These are phyloP conservation scores for Epicauta chinensis DNA, from an alignment of 1,140 invertebrate genomes.

Conservation along the genomic window DNA sequence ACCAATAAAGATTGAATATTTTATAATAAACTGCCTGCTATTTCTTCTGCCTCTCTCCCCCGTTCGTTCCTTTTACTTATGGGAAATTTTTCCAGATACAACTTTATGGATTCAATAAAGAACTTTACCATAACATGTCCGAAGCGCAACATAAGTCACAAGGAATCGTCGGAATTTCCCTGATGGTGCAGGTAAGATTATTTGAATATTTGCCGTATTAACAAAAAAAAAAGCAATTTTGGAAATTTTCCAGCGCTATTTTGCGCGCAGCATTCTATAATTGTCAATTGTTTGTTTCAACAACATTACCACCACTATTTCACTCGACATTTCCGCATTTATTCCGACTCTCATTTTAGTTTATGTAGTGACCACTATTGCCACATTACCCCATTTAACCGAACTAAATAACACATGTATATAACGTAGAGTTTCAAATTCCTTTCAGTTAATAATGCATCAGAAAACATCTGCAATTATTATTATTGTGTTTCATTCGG, in stretches of 20 bases:
- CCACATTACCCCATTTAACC: not conserved
- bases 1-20: too few species aligned
- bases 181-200: constrained; percentile 82
- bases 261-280: not conserved
- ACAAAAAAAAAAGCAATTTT: too few species aligned
- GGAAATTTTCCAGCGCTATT: too few species aligned
- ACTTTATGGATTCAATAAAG: constrained; percentile 91
- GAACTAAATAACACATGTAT: too few species aligned
- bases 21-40: not conserved
- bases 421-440: constrained; percentile 7
- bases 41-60: too few species aligned
- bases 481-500: constrained; percentile 7
- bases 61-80: too few species aligned
- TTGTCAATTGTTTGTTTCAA: constrained; percentile 4
- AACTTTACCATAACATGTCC: constrained; percentile 94
- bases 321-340: constrained; percentile 21
- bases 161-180: constrained; percentile 85
- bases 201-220: too few species aligned
- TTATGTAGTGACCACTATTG: constrained; percentile 23
- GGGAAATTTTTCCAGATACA: constrained; percentile 72
- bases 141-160: constrained; percentile 90
- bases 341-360: constrained; percentile 25
- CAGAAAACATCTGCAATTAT: constrained; percentile 18
- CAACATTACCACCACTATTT: not conserved
- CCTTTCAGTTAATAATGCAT: constrained; percentile 18